Conservation (phyloP, 2,113 vertebrate species). For the Melanerpes aurifrons region DNA sequence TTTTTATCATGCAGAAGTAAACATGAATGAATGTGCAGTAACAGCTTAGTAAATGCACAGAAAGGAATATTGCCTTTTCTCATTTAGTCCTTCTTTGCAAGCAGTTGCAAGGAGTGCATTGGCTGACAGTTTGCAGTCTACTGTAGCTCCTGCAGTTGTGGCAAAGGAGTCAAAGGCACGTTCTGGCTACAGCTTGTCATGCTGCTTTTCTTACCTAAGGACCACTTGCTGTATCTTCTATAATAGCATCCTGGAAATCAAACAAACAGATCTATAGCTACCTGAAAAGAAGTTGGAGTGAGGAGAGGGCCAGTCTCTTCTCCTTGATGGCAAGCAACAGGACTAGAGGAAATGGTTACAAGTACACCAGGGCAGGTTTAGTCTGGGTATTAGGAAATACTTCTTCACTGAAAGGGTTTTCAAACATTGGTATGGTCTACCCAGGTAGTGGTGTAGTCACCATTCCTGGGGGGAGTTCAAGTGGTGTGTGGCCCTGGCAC, state of each 20-base stretch:
- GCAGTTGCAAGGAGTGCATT: neutral
- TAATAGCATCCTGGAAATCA: neutral
- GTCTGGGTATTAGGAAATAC: too few relatives aligned
- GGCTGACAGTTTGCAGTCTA: neutral
- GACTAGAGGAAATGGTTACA: too few relatives aligned
- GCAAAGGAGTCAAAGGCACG: neutral
- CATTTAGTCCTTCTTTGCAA: neutral
- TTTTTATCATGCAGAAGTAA: neutral
- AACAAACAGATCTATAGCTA: too few relatives aligned
- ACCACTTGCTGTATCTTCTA: neutral
- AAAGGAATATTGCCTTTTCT: neutral
- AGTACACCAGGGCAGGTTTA: too few relatives aligned
- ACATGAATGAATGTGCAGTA: neutral
- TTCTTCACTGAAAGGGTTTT: too few relatives aligned
- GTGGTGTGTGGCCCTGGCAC: too few relatives aligned
- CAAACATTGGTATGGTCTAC: too few relatives aligned
- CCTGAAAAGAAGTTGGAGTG: too few relatives aligned
- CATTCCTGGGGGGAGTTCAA: too few relatives aligned
- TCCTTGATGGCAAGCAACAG: too few relatives aligned
- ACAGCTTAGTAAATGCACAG: neutral
- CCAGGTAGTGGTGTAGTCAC: too few relatives aligned
- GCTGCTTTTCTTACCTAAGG: neutral
- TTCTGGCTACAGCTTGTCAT: neutral
- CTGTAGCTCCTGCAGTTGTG: neutral
- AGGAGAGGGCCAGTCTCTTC: too few relatives aligned